A percentile compares a stretch with the other conserved stretches of the same genome.
These are phyloP conservation scores for Periophthalmus magnuspinnatus DNA, from an alignment of 2,797 vertebrate genomes.

Conservation along the genomic window DNA sequence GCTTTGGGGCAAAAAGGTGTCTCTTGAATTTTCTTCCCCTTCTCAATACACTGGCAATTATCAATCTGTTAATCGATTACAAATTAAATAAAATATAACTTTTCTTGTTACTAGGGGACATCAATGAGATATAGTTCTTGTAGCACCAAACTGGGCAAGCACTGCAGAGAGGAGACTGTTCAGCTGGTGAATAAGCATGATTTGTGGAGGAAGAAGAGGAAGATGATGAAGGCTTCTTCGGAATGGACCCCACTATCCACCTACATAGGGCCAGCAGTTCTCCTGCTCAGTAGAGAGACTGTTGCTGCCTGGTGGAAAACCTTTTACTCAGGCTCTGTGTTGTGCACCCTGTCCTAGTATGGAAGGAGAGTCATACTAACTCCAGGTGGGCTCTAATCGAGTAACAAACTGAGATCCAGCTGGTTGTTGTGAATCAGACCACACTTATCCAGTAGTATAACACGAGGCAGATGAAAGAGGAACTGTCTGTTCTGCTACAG, in stretches of 20 bases:
- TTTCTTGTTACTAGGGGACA: background rate
- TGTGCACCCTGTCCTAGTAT: background rate
- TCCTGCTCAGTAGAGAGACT: background rate
- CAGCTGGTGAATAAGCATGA: background rate
- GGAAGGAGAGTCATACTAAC: background rate
- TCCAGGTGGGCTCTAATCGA: background rate
- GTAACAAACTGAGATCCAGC: background rate
- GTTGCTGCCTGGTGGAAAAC: background rate
- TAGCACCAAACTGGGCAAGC: background rate
- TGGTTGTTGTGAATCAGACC: background rate
- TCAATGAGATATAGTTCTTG: background rate
- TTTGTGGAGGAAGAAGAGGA: background rate
- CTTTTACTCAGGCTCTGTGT: background rate
- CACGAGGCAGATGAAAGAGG: background rate
- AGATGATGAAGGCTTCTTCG: slow-evolving; percentile 1
- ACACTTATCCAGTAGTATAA: background rate
- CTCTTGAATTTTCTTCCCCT: background rate
- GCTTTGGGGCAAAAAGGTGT: background rate
- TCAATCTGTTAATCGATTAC: too few species aligned
- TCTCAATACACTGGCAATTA: background rate
- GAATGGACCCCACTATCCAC: too few species aligned
- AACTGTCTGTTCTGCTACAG: background rate
- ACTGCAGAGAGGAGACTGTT: background rate
- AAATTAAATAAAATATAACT: too few species aligned
- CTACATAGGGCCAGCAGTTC: background rate